These are phyloP conservation scores for Idaea straminata DNA, from an alignment of 2,888 invertebrate genomes.

Conservation along the genomic window DNA sequence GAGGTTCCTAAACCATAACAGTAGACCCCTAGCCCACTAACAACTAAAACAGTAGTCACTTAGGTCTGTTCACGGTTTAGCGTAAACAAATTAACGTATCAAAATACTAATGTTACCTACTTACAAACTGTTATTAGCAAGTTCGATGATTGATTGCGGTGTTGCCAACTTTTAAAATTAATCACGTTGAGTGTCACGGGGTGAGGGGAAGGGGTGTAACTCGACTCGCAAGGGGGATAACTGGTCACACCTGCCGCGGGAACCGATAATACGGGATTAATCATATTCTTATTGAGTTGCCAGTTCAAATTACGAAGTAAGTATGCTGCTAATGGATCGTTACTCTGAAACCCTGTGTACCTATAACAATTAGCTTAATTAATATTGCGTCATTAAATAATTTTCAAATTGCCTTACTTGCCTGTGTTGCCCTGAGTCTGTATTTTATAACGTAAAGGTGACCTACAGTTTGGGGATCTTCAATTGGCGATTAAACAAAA, in stretches of 20 bases:
- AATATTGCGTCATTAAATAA: neutral
- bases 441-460: too few species aligned
- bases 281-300: slow-evolving; percentile 18
- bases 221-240: slow-evolving; percentile 1
- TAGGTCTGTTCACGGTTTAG: neutral
- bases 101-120: neutral
- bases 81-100: neutral
- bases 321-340: neutral
- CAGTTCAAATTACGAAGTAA: neutral
- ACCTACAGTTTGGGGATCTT: too few species aligned
- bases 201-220: neutral
- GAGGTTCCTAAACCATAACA: too few species aligned
- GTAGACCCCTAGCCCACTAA: too few species aligned
- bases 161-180: slow-evolving; percentile 34
- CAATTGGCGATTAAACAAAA: too few species aligned
- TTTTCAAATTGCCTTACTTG: too few species aligned
- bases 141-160: slow-evolving; percentile 31
- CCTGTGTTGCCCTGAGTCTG: too few species aligned
- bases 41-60: too few species aligned
- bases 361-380: neutral
- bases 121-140: neutral
- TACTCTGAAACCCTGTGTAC: neutral
- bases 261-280: slow-evolving; percentile 25
- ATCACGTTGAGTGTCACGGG: slow-evolving; percentile 12
- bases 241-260: neutral